Evolutionary conservation across 2,113 vertebrate genomes (phyloP), one percentile per base, ranked within the genome.

Genomic region (Phodopus roborovskii): DNA sequence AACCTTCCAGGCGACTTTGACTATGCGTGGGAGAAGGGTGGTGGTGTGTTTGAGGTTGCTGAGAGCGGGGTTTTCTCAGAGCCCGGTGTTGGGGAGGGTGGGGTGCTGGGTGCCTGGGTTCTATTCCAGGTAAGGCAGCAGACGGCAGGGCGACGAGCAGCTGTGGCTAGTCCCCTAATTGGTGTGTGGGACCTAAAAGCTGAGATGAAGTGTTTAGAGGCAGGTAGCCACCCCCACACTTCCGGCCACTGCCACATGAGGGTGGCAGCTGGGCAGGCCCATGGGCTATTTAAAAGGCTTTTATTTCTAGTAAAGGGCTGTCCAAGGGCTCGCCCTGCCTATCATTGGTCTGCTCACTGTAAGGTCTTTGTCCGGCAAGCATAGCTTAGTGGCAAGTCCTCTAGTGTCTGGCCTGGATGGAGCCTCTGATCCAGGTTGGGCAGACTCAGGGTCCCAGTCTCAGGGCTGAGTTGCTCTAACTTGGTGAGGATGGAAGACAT

Each of bases 161-260:
- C 95, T 97, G 97, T 48, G 95, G 97, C 48, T 75, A 88, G 93
- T 81, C 84, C 53, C 90, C 75, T 97, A 90, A 97, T 96, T 96
- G 79, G 88, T 83, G 91, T 17, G 84, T 93, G 77, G 26, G 89
- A 42, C 75, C 86, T 33, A 36, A 81, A 30, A 62, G 36, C 88
- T 53, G 70, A 93, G 75, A 88, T 84, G 96, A 93, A 92, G 45
- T 1, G 39, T 1, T 71, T 64, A 48, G 8, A 71, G 13, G 86
- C 50, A n/a, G 62, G 73, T 53, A 91, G 36, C 70, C 83, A 87
- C 92, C 81, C 87, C 91, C 78, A 84, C 92, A 91, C n/a, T 84
- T 89, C 88, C 20, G 16, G 73, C 33, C 81, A 7, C 7, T 22
- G 24, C n/a, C 81, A 42, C 24, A 2, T 28, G 36, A 10, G 53